Conservation (phyloP, 2,113 vertebrate genomes). For the Callorhinus ursinus region DNA sequence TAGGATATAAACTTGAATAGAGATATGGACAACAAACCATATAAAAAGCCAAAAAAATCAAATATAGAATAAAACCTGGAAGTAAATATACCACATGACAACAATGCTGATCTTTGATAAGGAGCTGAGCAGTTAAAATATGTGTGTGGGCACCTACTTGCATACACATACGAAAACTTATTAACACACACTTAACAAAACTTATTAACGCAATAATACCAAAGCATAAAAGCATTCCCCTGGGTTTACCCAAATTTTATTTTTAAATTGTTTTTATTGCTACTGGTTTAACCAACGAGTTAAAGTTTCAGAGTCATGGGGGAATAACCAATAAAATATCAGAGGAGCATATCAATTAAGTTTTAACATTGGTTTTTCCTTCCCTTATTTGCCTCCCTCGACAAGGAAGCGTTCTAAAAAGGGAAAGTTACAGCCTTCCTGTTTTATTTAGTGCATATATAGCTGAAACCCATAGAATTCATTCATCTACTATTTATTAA, state of each 20-base stretch:
- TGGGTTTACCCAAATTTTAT: not conserved
- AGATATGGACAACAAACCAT: not conserved
- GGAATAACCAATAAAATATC: not conserved
- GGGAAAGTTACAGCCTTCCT: not conserved
- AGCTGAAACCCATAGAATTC: not conserved
- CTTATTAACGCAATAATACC: not conserved
- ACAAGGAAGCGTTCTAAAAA: not conserved
- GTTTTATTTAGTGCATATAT: not conserved
- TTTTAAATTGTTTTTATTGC: constrained; percentile 16
- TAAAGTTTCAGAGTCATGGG: not conserved
- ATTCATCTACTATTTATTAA: not conserved
- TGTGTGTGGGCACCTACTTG: not conserved
- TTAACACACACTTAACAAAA: not conserved
- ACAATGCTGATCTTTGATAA: not conserved
- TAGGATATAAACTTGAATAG: not conserved
- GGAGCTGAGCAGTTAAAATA: not conserved
- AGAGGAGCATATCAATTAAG: not conserved
- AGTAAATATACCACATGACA: not conserved
- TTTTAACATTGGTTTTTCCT: not conserved
- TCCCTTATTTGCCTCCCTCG: not conserved
- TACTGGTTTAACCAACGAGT: not conserved
- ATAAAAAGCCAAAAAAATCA: not conserved
- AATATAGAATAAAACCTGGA: not conserved
- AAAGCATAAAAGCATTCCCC: not conserved
- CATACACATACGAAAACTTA: not conserved